Conservation (phyloP, 1,140 invertebrate species). For the Pogonomyrmex barbatus region DNA sequence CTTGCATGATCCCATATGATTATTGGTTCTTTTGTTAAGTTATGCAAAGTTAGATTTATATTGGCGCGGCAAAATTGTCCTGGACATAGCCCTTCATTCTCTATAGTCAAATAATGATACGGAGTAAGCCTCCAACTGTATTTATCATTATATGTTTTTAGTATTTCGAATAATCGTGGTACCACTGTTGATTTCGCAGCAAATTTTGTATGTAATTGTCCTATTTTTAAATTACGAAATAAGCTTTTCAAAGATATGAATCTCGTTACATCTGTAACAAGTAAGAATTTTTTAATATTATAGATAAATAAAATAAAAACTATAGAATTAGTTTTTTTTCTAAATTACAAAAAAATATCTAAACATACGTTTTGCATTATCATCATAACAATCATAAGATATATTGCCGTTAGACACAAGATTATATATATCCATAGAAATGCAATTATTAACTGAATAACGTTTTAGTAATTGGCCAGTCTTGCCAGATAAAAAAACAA, state of each 20-base stretch:
- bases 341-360: constrained; percentile 74
- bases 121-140: constrained; percentile 76
- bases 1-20: constrained; percentile 87
- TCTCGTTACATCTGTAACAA: constrained; percentile 74
- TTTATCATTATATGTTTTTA: constrained; percentile 60
- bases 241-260: constrained; percentile 73
- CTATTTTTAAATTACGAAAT: constrained; percentile 72
- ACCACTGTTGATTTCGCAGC: constrained; percentile 30
- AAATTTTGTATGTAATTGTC: constrained; percentile 66
- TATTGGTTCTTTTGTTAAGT: constrained; percentile 85
- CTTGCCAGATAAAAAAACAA: constrained; percentile 89
- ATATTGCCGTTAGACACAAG: constrained; percentile 82
- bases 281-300: not conserved
- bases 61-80: constrained; percentile 87
- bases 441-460: constrained; percentile 79
- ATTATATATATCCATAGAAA: constrained; percentile 85
- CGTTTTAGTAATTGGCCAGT: constrained; percentile 86
- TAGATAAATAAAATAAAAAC: constrained; percentile 67
- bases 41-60: constrained; percentile 88
- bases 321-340: too few species aligned
- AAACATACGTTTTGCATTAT: constrained; percentile 67
- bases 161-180: constrained; percentile 49
- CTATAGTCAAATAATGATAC: constrained; percentile 86
- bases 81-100: constrained; percentile 89
- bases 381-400: constrained; percentile 79